Percentiles rank a stretch among this genome's conserved stretches.
phyloP scores from a whole-genome alignment of 2,888 invertebrate genomes.

The Octonoba sinensis region DNA sequence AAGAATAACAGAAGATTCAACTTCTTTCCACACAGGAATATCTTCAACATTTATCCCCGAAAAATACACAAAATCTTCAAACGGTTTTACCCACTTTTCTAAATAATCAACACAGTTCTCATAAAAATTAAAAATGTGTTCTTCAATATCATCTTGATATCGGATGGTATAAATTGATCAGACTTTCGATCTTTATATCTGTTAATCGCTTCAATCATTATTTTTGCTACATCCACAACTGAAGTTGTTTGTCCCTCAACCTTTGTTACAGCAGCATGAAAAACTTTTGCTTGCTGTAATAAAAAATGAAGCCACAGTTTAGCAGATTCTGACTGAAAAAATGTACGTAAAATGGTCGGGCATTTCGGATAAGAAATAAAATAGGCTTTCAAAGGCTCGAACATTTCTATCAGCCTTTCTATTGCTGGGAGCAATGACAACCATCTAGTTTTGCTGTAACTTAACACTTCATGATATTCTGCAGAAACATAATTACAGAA shows the following conservation, averaged over 20 bases:
- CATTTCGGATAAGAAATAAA: constrained; percentile 1
- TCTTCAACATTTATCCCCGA: constrained; percentile 1
- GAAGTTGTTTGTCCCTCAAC: neutral
- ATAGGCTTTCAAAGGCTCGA: constrained; percentile 1
- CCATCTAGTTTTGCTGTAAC: neutral
- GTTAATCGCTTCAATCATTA: constrained; percentile 2
- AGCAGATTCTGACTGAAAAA: neutral
- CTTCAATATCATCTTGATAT: neutral
- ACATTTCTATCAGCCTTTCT: neutral
- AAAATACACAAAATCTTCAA: neutral
- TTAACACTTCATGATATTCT: constrained; percentile 11
- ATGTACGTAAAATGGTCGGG: neutral
- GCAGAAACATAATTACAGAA: neutral
- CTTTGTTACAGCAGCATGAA: constrained; percentile 2
- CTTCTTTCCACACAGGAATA: neutral
- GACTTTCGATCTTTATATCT: neutral
- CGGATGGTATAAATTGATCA: neutral
- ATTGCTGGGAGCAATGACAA: neutral
- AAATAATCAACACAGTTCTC: constrained; percentile 1
- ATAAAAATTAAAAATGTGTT: neutral
- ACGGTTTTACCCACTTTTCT: neutral
- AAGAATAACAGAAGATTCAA: neutral
- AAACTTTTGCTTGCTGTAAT: neutral
- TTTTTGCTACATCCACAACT: constrained; percentile 7
- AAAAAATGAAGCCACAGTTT: constrained; percentile 1